These are phyloP conservation scores for Sebastes reedi DNA, from an alignment of 2,797 vertebrate species.

Conservation along the genomic window DNA sequence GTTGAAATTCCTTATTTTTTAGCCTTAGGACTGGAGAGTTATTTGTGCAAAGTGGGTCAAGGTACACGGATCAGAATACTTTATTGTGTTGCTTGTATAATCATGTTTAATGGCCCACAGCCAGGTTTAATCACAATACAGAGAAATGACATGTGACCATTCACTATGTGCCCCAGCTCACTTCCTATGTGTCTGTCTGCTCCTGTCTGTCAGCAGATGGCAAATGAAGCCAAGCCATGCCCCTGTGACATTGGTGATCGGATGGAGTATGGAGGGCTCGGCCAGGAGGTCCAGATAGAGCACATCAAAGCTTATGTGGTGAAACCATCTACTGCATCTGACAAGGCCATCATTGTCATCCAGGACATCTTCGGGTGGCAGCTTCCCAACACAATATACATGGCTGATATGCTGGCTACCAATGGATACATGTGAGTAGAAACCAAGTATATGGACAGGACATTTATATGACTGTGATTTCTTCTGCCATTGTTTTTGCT, in stretches of 20 bases:
- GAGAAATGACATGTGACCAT: background rate
- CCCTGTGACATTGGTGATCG: constrained; percentile 88
- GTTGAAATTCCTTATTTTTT: too few species aligned
- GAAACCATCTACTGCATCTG: constrained; percentile 75
- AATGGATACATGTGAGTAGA: constrained; percentile 90
- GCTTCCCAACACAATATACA: constrained; percentile 92
- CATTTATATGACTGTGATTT: background rate
- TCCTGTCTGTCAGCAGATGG: constrained; percentile 81
- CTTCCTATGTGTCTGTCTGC: background rate
- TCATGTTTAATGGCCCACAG: background rate
- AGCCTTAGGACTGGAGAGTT: background rate
- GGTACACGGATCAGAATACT: background rate
- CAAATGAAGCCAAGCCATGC: constrained; percentile 89
- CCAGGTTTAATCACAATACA: background rate
- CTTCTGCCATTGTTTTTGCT: background rate
- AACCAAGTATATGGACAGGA: background rate
- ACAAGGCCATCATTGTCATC: constrained; percentile 89
- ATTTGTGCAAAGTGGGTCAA: background rate
- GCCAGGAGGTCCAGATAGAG: constrained; percentile 88
- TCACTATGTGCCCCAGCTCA: background rate
- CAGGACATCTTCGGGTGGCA: constrained; percentile 93
- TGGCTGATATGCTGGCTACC: constrained; percentile 89
- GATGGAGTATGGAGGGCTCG: constrained; percentile 86
- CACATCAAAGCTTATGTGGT: constrained; percentile 88
- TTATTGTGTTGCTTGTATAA: background rate